These are phyloP conservation scores for Phenganax subtilis DNA, from an alignment of 92 coral and sea anemone species.

Conservation along the genomic window DNA sequence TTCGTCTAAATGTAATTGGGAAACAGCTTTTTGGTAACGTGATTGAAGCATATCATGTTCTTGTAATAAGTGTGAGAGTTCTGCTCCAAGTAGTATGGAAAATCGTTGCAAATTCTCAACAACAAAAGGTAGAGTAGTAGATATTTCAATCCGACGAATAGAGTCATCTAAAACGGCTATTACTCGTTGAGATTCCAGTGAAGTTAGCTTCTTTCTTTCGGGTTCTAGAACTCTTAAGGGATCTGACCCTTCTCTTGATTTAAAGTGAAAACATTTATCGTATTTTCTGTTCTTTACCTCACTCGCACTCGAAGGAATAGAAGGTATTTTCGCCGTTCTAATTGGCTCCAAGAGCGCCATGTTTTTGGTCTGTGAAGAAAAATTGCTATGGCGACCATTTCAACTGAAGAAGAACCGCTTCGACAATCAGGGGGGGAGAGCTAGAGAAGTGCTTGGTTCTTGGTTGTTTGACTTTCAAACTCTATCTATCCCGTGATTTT, in stretches of 20 bases:
- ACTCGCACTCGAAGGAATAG: conserved; percentile 85
- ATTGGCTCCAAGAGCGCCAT: conserved; percentile 66
- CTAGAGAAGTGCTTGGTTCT: background rate
- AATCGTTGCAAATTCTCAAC: conserved; percentile 76
- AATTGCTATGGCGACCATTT: conserved; percentile 56
- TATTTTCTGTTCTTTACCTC: conserved; percentile 59
- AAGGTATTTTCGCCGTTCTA: conserved; percentile 81
- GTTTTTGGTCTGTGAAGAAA: conserved; percentile 34
- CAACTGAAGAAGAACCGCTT: background rate
- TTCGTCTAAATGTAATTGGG: conserved; percentile 67
- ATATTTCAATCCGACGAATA: conserved; percentile 74
- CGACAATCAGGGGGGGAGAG: background rate
- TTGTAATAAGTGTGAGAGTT: conserved; percentile 55
- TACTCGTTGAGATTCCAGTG: conserved; percentile 94
- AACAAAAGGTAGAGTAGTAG: conserved; percentile 73
- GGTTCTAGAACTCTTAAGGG: conserved; percentile 95
- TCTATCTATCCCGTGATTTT: background rate
- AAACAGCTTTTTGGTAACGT: conserved; percentile 69
- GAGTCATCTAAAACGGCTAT: conserved; percentile 84
- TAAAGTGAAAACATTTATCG: conserved; percentile 58
- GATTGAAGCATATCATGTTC: conserved; percentile 81
- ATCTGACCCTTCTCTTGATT: conserved; percentile 66
- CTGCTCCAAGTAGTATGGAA: conserved; percentile 79
- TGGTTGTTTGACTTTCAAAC: background rate
- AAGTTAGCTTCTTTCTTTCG: conserved; percentile 82